Evolutionary conservation across 1,140 invertebrate genomes (phyloP), one percentile per base, ranked within the genome.

Genomic region (Scaptomyza pallida): DNA sequence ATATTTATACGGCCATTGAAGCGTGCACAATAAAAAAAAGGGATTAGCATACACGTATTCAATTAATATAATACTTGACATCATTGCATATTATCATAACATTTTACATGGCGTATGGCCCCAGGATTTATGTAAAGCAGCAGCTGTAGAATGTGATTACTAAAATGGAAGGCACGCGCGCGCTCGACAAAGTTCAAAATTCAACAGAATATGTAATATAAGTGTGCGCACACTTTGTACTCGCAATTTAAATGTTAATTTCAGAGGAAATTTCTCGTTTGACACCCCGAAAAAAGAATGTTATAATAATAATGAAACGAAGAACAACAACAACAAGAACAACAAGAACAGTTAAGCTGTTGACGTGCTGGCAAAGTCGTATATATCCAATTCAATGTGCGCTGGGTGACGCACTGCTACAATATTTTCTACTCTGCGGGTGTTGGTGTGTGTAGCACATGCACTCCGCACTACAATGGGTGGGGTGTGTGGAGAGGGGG

Each of bases 201-300:
- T 56, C 52, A 59, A 72, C 54, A 45, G 80, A 85, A 80, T 83
- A 59, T 67, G 45, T 64, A 79, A 75, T 82, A 10, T 16, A 75
- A 68, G 48, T 57, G 48, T 52, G 77, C 43, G 55, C 33, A 55
- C 63, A 69, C 57, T 55, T 60, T 62, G 55, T 21, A 13, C 37
- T 12, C 12, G 50, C 60, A 76, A 86, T 85, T 86, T 86, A 76
- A 86, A 85, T 86, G 73, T 73, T 63, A 76, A 86, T 86, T 59
- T 43, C 35, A 37, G 43, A 43, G 47, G 54, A 50, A 62, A 50
- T 69, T 69, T 69, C n/a, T n/a, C 30, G 48, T 47, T 69, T 63
- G 33, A 69, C 41, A 69, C 48, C 13, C 48, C 12, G 0, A 5
- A 55, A 60, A 50, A 43, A 33, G 35, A 65, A 55, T 30, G 9